These are phyloP conservation scores for Epizoanthus illoricatus DNA, from an alignment of 92 coral and sea anemone genomes.

Conservation along the genomic window DNA sequence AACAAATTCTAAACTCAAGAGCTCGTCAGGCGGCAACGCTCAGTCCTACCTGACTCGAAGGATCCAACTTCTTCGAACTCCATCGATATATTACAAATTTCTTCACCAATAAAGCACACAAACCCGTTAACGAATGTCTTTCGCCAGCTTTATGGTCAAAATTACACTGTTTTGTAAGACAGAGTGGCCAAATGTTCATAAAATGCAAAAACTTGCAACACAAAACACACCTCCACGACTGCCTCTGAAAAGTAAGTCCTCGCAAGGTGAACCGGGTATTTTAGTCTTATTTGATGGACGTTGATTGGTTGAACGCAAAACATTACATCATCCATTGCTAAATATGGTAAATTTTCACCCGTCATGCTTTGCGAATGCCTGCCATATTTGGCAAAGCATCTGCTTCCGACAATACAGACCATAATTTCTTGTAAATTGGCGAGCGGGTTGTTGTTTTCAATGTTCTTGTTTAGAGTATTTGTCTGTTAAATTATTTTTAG, in stretches of 20 bases:
- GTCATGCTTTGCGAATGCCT: not conserved
- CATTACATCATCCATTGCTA: conserved; percentile 56
- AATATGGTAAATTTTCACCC: conserved; percentile 39
- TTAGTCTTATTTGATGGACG: conserved; percentile 29
- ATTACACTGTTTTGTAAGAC: conserved; percentile 9
- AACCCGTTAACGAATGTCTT: not conserved
- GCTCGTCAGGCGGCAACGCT: conserved; percentile 31
- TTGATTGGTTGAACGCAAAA: conserved; percentile 48
- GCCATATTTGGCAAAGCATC: conserved; percentile 35
- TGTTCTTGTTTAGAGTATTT: not conserved
- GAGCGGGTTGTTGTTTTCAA: not conserved
- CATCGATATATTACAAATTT: conserved; percentile 19
- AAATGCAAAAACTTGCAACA: not conserved
- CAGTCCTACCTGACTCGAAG: conserved; percentile 57
- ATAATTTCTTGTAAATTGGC: conserved; percentile 7
- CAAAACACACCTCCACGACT: conserved; percentile 40
- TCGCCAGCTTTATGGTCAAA: conserved; percentile 13
- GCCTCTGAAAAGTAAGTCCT: conserved; percentile 26
- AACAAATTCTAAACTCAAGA: not conserved
- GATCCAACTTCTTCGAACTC: conserved; percentile 56
- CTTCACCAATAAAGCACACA: conserved; percentile 8
- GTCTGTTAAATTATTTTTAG: conserved; percentile 1
- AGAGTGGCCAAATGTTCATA: conserved; percentile 9
- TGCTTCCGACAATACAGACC: not conserved
- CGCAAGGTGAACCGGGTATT: conserved; percentile 37